These are phyloP conservation scores for Sebastolobus alascanus DNA, from an alignment of 2,797 vertebrate genomes.

Conservation along the genomic window DNA sequence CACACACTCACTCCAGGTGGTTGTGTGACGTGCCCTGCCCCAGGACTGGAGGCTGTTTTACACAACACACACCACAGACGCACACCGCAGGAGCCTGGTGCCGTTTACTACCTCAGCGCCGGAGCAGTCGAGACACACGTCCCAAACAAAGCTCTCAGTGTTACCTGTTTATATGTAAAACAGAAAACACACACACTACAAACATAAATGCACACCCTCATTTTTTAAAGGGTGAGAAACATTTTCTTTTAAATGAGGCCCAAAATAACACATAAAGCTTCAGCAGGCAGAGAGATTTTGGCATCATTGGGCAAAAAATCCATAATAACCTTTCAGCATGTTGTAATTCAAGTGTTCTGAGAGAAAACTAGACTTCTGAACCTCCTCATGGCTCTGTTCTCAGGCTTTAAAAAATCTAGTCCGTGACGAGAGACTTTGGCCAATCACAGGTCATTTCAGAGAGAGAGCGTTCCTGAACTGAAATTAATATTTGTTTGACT, in stretches of 20 bases:
- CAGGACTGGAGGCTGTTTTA: constrained; percentile 21
- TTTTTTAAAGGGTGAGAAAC: not conserved
- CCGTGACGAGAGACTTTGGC: too few species aligned
- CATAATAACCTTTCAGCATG: not conserved
- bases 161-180: not conserved
- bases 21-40: constrained; percentile 13
- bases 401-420: too few species aligned
- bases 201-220: not conserved
- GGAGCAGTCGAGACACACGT: constrained; percentile 47
- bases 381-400: not conserved
- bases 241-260: not conserved
- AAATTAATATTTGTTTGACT: not conserved
- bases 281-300: not conserved
- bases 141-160: constrained; percentile 48
- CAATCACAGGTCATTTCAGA: too few species aligned
- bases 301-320: not conserved
- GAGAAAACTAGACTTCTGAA: not conserved
- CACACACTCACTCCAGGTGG: constrained; percentile 15
- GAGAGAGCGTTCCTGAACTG: not conserved
- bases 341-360: not conserved
- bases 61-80: constrained; percentile 10
- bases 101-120: constrained; percentile 29
- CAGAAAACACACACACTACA: not conserved
- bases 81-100: constrained; percentile 14
- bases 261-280: not conserved